Conservation (phyloP, 2,113 vertebrate genomes). For the Anhinga rufa region DNA sequence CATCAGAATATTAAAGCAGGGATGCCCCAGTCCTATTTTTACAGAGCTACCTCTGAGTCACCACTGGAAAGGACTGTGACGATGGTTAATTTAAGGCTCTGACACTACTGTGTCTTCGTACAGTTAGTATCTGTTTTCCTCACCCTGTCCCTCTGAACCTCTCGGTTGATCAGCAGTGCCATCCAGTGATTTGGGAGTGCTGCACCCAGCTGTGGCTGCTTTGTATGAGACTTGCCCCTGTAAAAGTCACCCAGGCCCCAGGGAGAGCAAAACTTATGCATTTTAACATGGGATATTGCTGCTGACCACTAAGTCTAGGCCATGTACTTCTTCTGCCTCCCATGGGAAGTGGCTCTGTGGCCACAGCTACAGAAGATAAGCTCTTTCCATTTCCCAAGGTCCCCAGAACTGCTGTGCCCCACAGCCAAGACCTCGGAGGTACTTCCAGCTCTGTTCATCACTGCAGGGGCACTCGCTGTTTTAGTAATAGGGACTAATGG, state of each 20-base stretch:
- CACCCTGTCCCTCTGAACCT: neutral
- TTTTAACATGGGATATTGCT: conserved; percentile 25
- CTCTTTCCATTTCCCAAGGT: neutral
- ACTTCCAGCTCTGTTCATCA: neutral
- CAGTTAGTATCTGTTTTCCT: neutral
- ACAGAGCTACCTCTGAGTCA: neutral
- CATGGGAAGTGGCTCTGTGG: neutral
- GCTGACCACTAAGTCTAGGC: conserved; percentile 7
- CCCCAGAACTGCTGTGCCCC: neutral
- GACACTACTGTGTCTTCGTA: neutral
- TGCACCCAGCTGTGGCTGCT: neutral
- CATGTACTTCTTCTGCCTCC: neutral
- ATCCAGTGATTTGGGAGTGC: neutral
- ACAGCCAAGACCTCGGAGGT: neutral
- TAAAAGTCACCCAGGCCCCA: neutral
- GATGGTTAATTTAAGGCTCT: neutral
- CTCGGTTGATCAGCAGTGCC: neutral
- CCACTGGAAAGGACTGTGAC: neutral
- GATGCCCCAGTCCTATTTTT: neutral
- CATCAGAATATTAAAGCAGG: neutral
- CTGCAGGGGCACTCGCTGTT: neutral
- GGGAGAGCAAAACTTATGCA: neutral
- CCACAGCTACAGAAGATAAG: neutral
- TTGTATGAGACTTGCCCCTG: neutral
- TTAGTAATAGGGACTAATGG: neutral